A percentile compares a stretch with the other conserved stretches of the same genome.
phyloP scores from a whole-genome alignment of 2,113 vertebrate species.

The Labeo rohita region DNA sequence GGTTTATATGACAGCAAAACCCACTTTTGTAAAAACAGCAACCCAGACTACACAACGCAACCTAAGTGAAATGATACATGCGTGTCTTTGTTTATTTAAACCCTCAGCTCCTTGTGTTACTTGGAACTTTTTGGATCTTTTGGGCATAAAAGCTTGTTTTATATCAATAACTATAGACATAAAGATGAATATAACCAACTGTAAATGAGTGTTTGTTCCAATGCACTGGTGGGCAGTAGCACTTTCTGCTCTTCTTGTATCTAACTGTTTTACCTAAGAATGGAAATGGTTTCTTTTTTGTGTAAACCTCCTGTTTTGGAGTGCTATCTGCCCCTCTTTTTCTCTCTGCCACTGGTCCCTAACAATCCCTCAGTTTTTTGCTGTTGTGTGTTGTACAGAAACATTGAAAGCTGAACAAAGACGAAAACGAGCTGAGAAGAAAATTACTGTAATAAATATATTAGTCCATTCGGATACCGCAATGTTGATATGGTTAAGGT shows the following conservation, averaged over 20 bases:
- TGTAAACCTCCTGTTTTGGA: conserved; percentile 41
- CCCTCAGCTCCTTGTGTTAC: conserved; percentile 6
- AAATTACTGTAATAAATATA: conserved; percentile 49
- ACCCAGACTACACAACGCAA: background rate
- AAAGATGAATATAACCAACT: conserved; percentile 43
- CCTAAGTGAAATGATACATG: background rate
- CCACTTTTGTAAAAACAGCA: conserved; percentile 22
- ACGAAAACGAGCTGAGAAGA: conserved; percentile 34
- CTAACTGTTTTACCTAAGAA: conserved; percentile 31
- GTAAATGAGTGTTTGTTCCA: conserved; percentile 50
- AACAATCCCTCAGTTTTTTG: conserved; percentile 30
- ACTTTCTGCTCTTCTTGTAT: conserved; percentile 39
- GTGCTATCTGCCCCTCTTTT: background rate
- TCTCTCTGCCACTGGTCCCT: conserved; percentile 17
- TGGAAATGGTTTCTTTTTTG: conserved; percentile 15
- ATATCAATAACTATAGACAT: conserved; percentile 22
- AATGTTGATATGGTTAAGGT: conserved; percentile 23
- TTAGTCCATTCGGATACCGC: conserved; percentile 27
- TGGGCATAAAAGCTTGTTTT: conserved; percentile 45
- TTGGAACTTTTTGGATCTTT: conserved; percentile 9
- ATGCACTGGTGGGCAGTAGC: conserved; percentile 46
- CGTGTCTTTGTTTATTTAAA: conserved; percentile 4
- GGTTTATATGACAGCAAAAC: conserved; percentile 25
- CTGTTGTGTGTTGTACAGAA: conserved; percentile 56
- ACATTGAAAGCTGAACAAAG: conserved; percentile 47